Evolutionary conservation across 1,140 invertebrate species (phyloP).

Genomic region (Parapsyche elsis): DNA sequence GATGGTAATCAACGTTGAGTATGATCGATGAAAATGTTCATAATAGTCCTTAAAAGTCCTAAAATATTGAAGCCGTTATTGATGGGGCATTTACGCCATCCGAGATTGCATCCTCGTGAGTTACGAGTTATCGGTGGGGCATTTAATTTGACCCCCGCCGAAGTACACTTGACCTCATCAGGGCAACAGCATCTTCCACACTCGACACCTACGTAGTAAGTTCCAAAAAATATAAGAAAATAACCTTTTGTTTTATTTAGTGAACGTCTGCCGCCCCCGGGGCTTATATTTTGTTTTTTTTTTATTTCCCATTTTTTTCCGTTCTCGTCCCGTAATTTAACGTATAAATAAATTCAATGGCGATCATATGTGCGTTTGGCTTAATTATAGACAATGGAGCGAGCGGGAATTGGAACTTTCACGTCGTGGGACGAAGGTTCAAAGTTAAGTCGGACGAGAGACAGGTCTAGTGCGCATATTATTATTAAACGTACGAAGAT

Average conservation of each 20-base stretch:
- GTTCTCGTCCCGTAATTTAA: neutral
- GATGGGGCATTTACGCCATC: slow-evolving; percentile 16
- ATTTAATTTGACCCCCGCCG: slow-evolving; percentile 34
- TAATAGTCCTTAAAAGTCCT: slow-evolving; percentile 26
- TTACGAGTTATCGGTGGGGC: slow-evolving; percentile 38
- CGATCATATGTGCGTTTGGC: slow-evolving; percentile 18
- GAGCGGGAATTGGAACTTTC: slow-evolving; percentile 33
- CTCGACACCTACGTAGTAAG: slow-evolving; percentile 35
- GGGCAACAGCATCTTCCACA: slow-evolving; percentile 38
- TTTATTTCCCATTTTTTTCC: neutral
- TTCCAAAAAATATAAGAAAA: neutral
- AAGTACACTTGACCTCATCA: slow-evolving; percentile 44
- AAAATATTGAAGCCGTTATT: slow-evolving; percentile 9
- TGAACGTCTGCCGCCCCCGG: neutral
- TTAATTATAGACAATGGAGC: slow-evolving; percentile 38
- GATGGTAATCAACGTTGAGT: neutral
- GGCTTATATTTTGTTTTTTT: slow-evolving; percentile 1
- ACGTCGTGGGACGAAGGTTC: neutral
- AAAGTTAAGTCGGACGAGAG: neutral
- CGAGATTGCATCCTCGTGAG: slow-evolving; percentile 25
- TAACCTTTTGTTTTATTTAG: slow-evolving; percentile 36
- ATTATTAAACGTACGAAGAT: no score
- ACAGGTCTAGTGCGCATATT: no score
- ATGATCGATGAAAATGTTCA: neutral
- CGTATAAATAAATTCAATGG: slow-evolving; percentile 10